Conservation (phyloP, 23 tunicate species). For the Halocynthia aurantium region DNA sequence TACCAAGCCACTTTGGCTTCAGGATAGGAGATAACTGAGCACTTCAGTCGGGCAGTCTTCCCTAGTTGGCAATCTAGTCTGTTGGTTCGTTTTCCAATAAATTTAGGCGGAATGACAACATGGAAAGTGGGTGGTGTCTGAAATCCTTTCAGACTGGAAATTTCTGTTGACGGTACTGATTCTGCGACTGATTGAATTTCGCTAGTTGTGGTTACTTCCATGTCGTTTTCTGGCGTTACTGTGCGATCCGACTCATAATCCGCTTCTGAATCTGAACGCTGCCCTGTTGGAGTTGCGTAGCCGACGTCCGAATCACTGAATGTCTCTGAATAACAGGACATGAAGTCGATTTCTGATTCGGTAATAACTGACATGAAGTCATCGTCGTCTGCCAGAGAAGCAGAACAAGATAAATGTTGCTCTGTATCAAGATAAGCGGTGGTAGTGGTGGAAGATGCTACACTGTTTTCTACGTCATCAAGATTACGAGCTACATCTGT, state of each 20-base stretch:
- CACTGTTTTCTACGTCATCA: not conserved
- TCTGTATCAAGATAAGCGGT: not conserved
- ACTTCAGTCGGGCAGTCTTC: conserved; percentile 38
- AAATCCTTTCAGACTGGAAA: conserved; percentile 39
- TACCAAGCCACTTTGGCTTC: conserved; percentile 91
- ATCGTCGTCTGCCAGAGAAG: not conserved
- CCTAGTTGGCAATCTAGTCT: conserved; percentile 28
- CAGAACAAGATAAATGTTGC: not conserved
- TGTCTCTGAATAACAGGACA: conserved; percentile 1
- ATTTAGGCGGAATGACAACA: conserved; percentile 84
- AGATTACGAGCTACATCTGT: not conserved
- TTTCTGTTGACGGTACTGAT: not conserved
- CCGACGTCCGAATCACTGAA: not conserved
- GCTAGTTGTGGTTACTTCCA: not conserved
- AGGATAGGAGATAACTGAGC: conserved; percentile 65
- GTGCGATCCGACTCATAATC: conserved; percentile 19
- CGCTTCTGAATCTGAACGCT: conserved; percentile 2
- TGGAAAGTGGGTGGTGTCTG: conserved; percentile 76
- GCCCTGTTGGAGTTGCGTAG: conserved; percentile 21
- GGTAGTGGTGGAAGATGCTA: not conserved
- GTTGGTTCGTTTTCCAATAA: conserved; percentile 45
- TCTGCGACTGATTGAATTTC: too few relatives aligned
- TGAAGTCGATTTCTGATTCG: conserved; percentile 9
- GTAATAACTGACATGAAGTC: conserved; percentile 10
- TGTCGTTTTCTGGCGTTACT: conserved; percentile 2